Conservation (phyloP, 2,797 vertebrate species). For the Takifugu rubripes region DNA sequence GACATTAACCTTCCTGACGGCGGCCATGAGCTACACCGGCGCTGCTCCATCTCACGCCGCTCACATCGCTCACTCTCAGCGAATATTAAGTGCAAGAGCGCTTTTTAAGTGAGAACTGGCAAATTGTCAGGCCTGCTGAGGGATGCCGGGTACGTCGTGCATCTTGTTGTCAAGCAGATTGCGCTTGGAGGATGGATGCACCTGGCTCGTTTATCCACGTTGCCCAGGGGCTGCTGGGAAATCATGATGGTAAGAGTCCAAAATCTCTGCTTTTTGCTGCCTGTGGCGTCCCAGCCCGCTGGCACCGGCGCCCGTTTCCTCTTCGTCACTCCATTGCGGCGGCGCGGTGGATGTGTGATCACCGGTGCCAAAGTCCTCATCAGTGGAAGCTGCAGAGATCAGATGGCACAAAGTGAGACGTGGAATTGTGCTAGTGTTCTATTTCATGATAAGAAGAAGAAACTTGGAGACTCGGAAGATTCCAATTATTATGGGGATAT, state of each 20-base stretch:
- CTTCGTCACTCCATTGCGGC: conserved; percentile 8
- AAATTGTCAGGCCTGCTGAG: conserved; percentile 45
- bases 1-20: conserved; percentile 13
- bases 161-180: conserved; percentile 59
- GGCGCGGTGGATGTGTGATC: background rate
- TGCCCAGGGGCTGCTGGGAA: conserved; percentile 41
- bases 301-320: conserved; percentile 12
- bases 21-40: conserved; percentile 29
- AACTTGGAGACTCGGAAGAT: too few species aligned
- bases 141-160: conserved; percentile 39
- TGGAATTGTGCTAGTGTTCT: conserved; percentile 6
- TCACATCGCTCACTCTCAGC: conserved; percentile 15
- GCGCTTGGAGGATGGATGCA: conserved; percentile 45
- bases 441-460: too few species aligned
- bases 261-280: conserved; percentile 26
- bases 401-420: conserved; percentile 35
- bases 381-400: conserved; percentile 35
- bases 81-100: conserved; percentile 37
- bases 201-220: conserved; percentile 52
- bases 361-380: background rate
- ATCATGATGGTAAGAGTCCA: conserved; percentile 44
- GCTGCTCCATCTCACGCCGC: conserved; percentile 38
- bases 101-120: conserved; percentile 28
- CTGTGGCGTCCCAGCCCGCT: conserved; percentile 27
- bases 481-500: too few species aligned